phyloP scores from a whole-genome alignment of 2,888 invertebrate species.

The Tetragonisca angustula region DNA sequence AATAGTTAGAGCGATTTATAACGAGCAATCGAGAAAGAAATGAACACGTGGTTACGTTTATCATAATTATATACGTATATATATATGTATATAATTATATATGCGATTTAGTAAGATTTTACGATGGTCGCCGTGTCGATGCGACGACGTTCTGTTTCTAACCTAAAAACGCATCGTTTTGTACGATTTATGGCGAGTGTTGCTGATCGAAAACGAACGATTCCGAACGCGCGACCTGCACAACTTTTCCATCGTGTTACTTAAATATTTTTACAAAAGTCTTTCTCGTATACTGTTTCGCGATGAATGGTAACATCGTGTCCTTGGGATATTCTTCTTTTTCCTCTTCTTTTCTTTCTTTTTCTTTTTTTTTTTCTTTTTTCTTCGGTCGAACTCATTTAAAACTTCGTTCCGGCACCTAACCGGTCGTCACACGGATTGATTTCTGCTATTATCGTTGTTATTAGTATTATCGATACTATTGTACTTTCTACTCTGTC shows the following conservation, averaged over 20 bases:
- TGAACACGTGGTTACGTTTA: conserved; percentile 18
- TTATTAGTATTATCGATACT: conserved; percentile 1
- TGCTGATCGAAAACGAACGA: conserved; percentile 23
- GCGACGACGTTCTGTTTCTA: conserved; percentile 42
- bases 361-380: not conserved
- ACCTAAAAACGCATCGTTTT: conserved; percentile 16
- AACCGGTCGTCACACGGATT: not conserved
- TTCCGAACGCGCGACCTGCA: conserved; percentile 34
- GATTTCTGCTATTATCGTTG: conserved; percentile 6
- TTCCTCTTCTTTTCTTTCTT: not conserved
- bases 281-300: conserved; percentile 33
- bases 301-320: not conserved
- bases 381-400: not conserved
- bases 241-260: conserved; percentile 67
- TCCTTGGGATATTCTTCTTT: not conserved
- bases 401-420: not conserved
- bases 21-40: conserved; percentile 37
- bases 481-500: conserved; percentile 16
- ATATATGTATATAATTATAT: conserved; percentile 1
- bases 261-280: conserved; percentile 69
- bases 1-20: conserved; percentile 62
- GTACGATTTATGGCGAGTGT: conserved; percentile 16
- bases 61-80: conserved; percentile 3
- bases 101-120: conserved; percentile 45
- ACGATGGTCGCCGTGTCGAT: conserved; percentile 39